phyloP scores from a whole-genome alignment of 2,113 vertebrate genomes.

The Semnornis frantzii region DNA sequence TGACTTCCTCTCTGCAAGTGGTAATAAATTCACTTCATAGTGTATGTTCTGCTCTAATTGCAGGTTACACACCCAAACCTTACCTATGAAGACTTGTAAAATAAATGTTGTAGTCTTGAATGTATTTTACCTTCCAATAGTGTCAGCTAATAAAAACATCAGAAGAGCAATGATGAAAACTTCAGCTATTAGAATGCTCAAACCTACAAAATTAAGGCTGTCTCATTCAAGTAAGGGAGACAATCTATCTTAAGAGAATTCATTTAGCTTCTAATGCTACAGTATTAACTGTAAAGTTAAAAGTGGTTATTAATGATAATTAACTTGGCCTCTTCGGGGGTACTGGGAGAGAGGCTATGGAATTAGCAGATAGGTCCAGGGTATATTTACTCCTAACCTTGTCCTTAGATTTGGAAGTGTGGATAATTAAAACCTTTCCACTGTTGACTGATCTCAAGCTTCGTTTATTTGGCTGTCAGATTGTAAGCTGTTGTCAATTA shows the following conservation, averaged over 20 bases:
- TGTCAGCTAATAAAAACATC: constrained; percentile 21
- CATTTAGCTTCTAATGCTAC: neutral
- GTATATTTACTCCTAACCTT: neutral
- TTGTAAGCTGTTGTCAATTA: constrained; percentile 39
- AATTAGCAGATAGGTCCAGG: neutral
- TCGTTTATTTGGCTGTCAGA: neutral
- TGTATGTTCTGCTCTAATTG: constrained; percentile 33
- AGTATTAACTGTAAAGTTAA: neutral
- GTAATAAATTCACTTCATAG: constrained; percentile 8
- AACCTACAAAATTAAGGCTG: neutral
- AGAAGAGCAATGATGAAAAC: neutral
- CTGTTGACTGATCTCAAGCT: neutral
- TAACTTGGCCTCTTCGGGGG: neutral
- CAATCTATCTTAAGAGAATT: neutral
- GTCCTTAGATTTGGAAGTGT: neutral
- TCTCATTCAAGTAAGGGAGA: neutral
- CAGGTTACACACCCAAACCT: neutral
- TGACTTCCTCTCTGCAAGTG: neutral
- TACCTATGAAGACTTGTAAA: neutral
- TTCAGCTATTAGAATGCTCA: neutral
- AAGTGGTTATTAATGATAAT: neutral
- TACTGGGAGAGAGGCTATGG: neutral
- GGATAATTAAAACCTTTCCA: constrained; percentile 34
- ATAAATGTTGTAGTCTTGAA: neutral
- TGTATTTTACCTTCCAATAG: neutral